phyloP scores from a whole-genome alignment of 1,140 invertebrate species.

The Oryctes rhinoceros region DNA sequence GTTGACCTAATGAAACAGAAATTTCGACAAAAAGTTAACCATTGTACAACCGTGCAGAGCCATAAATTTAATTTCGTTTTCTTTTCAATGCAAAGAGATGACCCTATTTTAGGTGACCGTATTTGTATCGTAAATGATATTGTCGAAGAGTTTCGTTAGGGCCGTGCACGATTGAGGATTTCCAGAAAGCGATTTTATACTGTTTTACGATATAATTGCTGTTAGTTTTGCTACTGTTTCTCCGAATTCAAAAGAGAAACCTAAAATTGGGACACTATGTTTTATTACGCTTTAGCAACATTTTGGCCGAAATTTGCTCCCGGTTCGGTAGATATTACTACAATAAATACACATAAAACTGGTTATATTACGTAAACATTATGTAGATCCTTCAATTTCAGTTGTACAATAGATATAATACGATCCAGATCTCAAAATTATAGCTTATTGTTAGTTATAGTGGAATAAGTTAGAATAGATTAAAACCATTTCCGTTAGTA shows the following conservation, averaged over 20 bases:
- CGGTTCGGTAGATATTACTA: background rate
- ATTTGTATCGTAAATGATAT: constrained; percentile 41
- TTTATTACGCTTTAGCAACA: constrained; percentile 9
- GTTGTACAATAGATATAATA: too few relatives aligned
- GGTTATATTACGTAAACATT: too few relatives aligned
- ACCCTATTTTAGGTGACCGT: constrained; percentile 38
- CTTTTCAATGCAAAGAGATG: constrained; percentile 39
- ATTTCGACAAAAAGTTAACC: constrained; percentile 41
- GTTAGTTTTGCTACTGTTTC: constrained; percentile 43
- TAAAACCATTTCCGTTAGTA: too few relatives aligned
- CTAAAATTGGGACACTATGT: constrained; percentile 36
- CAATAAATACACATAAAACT: background rate
- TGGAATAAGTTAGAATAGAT: too few relatives aligned
- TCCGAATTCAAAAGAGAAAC: constrained; percentile 39
- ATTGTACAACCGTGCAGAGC: constrained; percentile 12
- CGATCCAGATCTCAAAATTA: too few relatives aligned
- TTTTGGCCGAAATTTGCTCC: constrained; percentile 22
- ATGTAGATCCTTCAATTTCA: too few relatives aligned
- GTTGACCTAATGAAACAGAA: constrained; percentile 44
- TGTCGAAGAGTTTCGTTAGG: constrained; percentile 33
- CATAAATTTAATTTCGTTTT: constrained; percentile 47
- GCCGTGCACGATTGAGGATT: constrained; percentile 1
- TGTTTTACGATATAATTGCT: constrained; percentile 46
- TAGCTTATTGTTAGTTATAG: too few relatives aligned
- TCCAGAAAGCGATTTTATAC: constrained; percentile 38